Percentiles rank a stretch among this genome's conserved stretches.
These are phyloP conservation scores for Drymonia ruficornis DNA, from an alignment of 2,888 invertebrate species.

Conservation along the genomic window DNA sequence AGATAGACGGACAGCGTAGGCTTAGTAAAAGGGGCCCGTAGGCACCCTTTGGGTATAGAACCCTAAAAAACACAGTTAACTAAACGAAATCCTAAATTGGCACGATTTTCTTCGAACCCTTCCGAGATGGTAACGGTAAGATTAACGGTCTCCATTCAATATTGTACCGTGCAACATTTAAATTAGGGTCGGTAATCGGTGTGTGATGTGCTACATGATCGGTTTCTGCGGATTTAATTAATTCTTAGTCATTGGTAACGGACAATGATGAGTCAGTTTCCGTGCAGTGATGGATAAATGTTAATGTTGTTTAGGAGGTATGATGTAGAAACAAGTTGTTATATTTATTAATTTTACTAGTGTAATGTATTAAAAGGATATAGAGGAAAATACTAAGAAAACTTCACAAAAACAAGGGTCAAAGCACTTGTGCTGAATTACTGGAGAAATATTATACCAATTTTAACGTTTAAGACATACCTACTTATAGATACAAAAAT, in stretches of 20 bases:
- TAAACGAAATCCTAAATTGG: conserved; percentile 73
- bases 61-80: conserved; percentile 50
- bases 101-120: conserved; percentile 62
- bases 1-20: too few species aligned
- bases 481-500: too few species aligned
- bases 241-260: conserved; percentile 79
- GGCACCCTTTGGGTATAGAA: too few species aligned
- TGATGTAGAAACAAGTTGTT: neutral
- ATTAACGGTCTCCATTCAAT: conserved; percentile 26
- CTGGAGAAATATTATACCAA: too few species aligned
- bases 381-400: too few species aligned
- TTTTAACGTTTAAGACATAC: too few species aligned
- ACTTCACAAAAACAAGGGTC: too few species aligned
- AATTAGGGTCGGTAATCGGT: conserved; percentile 47
- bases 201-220: conserved; percentile 48
- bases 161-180: conserved; percentile 45
- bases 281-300: conserved; percentile 41
- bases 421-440: too few species aligned
- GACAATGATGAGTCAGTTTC: conserved; percentile 65
- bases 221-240: conserved; percentile 71
- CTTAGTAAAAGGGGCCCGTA: too few species aligned
- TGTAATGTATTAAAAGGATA: too few species aligned
- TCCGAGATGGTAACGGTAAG: conserved; percentile 64
- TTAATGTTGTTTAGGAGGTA: conserved; percentile 22
- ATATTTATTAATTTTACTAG: too few species aligned